These are phyloP conservation scores for Stratiomys singularior DNA, from an alignment of 2,888 invertebrate species.

Conservation along the genomic window DNA sequence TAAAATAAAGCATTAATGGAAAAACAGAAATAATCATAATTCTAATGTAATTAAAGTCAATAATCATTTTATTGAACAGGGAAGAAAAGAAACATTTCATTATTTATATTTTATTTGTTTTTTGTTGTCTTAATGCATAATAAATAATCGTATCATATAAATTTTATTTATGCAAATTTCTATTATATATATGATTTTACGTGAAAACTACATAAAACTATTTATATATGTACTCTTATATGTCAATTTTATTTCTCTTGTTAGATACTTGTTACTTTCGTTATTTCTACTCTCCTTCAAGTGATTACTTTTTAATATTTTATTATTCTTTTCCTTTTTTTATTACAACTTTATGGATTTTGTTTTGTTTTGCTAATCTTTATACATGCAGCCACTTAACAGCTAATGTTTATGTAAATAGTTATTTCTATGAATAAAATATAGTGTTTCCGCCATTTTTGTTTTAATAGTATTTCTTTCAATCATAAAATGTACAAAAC, in stretches of 20 bases:
- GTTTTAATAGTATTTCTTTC: constrained; percentile 14
- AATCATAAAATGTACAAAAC: neutral
- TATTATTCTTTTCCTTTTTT: constrained; percentile 18
- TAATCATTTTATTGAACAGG: neutral
- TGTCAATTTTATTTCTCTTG: neutral
- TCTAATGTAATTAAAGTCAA: constrained; percentile 2
- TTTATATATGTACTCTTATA: constrained; percentile 2
- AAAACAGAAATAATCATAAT: constrained; percentile 23
- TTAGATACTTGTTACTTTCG: neutral
- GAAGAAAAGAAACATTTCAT: constrained; percentile 4
- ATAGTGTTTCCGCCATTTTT: neutral
- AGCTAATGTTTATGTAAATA: constrained; percentile 25
- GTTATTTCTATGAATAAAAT: constrained; percentile 28
- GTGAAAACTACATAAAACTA: constrained; percentile 22
- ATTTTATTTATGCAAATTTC: constrained; percentile 33
- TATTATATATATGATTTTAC: constrained; percentile 7
- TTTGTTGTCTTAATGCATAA: constrained; percentile 42
- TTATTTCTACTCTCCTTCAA: constrained; percentile 19
- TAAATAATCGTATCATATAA: constrained; percentile 39
- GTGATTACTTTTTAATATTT: constrained; percentile 14
- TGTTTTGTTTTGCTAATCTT: constrained; percentile 13
- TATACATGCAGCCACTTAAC: constrained; percentile 20
- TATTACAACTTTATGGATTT: constrained; percentile 7
- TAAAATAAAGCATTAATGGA: constrained; percentile 28
- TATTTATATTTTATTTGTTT: constrained; percentile 16